phyloP scores from a whole-genome alignment of 1,140 invertebrate genomes.

The Brachionus plicatilis region DNA sequence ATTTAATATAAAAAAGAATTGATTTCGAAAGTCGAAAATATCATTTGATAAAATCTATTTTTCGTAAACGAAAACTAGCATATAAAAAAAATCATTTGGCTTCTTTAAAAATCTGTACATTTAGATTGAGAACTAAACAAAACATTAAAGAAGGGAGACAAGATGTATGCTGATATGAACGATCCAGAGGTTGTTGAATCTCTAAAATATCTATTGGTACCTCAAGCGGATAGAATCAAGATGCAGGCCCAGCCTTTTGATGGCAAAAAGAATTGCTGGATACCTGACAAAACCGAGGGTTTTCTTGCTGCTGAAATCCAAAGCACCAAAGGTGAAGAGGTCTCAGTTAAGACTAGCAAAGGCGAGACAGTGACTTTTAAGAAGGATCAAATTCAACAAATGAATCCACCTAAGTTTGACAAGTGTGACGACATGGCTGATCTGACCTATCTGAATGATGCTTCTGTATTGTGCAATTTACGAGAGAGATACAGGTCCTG shows the following conservation, averaged over 20 bases:
- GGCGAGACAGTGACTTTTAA: slow-evolving; percentile 68
- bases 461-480: slow-evolving; percentile 96
- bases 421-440: slow-evolving; percentile 99
- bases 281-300: slow-evolving; percentile 93
- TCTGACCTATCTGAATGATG: slow-evolving; percentile 99
- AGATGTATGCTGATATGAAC: slow-evolving; percentile 36
- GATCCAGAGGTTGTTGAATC: slow-evolving; percentile 41
- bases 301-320: slow-evolving; percentile 94
- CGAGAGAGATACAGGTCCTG: slow-evolving; percentile 93
- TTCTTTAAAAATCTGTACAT: not conserved
- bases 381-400: slow-evolving; percentile 92
- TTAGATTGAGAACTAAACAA: not conserved
- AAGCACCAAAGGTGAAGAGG: slow-evolving; percentile 93
- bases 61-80: not conserved
- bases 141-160: not conserved
- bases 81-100: not conserved
- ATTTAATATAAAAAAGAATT: slow-evolving; percentile 1
- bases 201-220: slow-evolving; percentile 34
- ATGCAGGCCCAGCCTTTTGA: slow-evolving; percentile 89
- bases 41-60: not conserved
- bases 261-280: slow-evolving; percentile 98
- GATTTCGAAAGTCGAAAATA: not conserved
- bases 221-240: slow-evolving; percentile 39
- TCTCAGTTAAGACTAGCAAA: slow-evolving; percentile 69
- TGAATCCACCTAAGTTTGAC: slow-evolving; percentile 99